Conservation (phyloP, 2,113 vertebrate genomes). For the Mastomys coucha region DNA sequence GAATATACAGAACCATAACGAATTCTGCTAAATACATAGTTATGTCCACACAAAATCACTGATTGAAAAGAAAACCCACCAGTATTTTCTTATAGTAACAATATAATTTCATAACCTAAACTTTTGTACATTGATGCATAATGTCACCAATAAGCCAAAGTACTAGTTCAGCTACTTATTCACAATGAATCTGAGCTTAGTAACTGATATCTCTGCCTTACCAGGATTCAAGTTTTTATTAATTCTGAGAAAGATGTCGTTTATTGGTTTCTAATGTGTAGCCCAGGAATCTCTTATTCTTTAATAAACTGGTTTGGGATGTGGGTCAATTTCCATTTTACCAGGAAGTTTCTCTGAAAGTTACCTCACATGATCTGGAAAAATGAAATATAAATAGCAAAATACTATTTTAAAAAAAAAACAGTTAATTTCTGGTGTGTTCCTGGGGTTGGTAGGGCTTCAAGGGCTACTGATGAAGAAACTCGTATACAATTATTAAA, state of each 20-base stretch:
- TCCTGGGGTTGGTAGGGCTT: not conserved
- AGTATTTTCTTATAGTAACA: conserved; percentile 48
- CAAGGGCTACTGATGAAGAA: not conserved
- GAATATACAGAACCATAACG: not conserved
- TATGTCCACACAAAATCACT: conserved; percentile 18
- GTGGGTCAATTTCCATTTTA: not conserved
- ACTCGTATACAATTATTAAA: not conserved
- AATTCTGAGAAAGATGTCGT: not conserved
- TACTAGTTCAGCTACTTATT: not conserved
- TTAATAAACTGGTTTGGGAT: not conserved
- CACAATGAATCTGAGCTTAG: not conserved
- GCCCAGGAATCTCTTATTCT: not conserved
- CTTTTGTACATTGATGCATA: not conserved
- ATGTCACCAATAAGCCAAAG: not conserved
- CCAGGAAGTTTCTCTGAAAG: not conserved
- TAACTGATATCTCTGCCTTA: not conserved
- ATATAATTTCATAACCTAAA: conserved; percentile 26
- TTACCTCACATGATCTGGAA: not conserved
- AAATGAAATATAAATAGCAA: not conserved
- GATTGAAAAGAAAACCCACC: conserved; percentile 5
- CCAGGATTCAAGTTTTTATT: not conserved
- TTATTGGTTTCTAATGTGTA: not conserved
- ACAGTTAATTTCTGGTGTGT: not conserved
- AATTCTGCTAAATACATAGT: conserved; percentile 31
- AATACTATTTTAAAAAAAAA: not conserved